Base-by-base conservation (phyloP, 2,797 vertebrate species). In the Yasuhikotakia modesta region DNA sequence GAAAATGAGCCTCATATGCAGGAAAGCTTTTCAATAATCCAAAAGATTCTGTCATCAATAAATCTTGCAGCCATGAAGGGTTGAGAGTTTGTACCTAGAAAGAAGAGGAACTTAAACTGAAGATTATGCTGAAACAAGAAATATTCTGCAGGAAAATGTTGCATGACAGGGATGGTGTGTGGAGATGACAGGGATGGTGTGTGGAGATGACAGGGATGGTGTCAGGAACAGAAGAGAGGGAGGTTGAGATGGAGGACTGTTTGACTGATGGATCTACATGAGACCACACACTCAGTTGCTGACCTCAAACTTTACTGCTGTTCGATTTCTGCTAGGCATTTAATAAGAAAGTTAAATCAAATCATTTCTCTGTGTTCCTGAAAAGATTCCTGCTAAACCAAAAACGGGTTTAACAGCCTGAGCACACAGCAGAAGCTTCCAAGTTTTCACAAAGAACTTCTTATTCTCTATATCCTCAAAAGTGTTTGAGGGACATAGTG, bases 1-100 rank as follows among this genome's bases (percentile, higher is more conserved):
- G 85, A 83, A 87, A 88, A 89, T 85, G 1, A 87, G 79, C 30
- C 35, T 80, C 21, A 64, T 32, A 70, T 64, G 43, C 60, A 53
- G 35, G 71, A 43, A 78, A 68, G 64, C 68, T 63, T 35, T 58
- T 55, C 53, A 64, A 83, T 83, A 72, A 81, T 63, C 39, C 19
- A 30, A 19, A 70, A 43, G 45, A 57, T 21, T 48, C 43, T 21
- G 35, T 52, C 27, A 50, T 72, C 74, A 78, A 80, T 55, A 17
- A 66, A 70, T 53, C 52, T 14, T 58, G 64, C 22, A 2, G 53
- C 74, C 52, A 10, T 43, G 39, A 11, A 43, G 35, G 12, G 53
- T 60, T 50, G 68, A 53, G 73, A 24, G 61, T 71, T 52, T 27
- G 13, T 71, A 60, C 66, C 19, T 35, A 35, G 13, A 21, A 64